Base-by-base conservation (phyloP, 2,113 vertebrate genomes). In the Takifugu bimaculatus region DNA sequence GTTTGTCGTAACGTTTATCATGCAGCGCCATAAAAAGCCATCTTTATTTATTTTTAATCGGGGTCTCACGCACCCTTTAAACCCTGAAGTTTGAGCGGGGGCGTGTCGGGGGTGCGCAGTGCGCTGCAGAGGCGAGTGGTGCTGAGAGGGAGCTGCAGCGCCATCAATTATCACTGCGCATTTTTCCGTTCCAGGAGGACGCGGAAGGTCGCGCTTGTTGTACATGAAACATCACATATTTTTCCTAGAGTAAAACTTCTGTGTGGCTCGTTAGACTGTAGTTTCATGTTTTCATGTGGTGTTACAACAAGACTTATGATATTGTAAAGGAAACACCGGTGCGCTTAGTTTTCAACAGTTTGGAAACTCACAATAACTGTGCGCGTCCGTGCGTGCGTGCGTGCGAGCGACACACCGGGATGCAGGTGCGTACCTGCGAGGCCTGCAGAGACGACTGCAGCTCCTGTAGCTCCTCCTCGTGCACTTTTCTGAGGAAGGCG, bases 381-480 rank as follows among this genome's bases (percentile, higher is more conserved):
- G 3, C 44, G 44, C 44, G 12, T 43, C 13, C 42, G 42, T 13
- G 42, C 6, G 44, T 12, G 44, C 44, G 44, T 45, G 29, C 29
- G 29, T 32, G 29, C 29, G 7, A 32, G 29, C 11, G 39, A 7
- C 49, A 35, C 3, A 20, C 20, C 20, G 20, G 20, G 20, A 20
- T 20, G 20, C 20, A 0, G 7, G 3, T 2, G 50, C 9, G 26
- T 84, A 93, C 92, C 92, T 93, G 90, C 2, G 86, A 65, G 72
- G 91, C 82, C 78, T 92, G 92, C 70, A 93, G 70, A 4, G 90
- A 88, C 25, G 81, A 52, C 80, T 92, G 92, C 75, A 93, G 49
- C 68, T 93, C 92, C 62, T 83, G 90, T 77, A 92, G 72, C 81
- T 93, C 92, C 72, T 93, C 91, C 63, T 92, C 90, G 20, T 93